Evolutionary conservation across 1,140 invertebrate genomes (phyloP).

Genomic region (Camponotus vicinus): DNA sequence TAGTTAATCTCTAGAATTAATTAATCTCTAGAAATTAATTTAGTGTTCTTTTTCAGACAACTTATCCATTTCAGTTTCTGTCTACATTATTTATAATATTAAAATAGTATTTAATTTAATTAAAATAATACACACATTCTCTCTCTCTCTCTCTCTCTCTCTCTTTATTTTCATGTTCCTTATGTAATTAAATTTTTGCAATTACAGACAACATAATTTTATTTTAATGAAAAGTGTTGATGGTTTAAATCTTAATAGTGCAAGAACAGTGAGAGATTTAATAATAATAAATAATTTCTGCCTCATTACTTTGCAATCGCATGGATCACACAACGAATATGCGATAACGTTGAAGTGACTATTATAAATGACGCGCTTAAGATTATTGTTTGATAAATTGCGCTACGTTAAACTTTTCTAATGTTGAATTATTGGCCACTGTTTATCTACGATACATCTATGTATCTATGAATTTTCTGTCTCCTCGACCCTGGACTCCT

Average conservation of each 20-base stretch:
- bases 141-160: too few species aligned
- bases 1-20: background rate
- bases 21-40: background rate
- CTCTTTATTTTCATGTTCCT: too few species aligned
- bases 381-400: constrained; percentile 33
- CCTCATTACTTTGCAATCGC: constrained; percentile 1
- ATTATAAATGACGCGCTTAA: constrained; percentile 17
- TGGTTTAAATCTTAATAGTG: background rate
- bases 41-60: background rate
- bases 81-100: background rate
- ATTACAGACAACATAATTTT: background rate
- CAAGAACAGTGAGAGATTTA: background rate
- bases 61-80: background rate
- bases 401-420: constrained; percentile 2
- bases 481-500: constrained; percentile 62
- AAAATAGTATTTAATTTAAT: background rate
- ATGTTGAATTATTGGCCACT: constrained; percentile 24
- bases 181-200: background rate
- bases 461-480: constrained; percentile 19
- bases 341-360: constrained; percentile 23
- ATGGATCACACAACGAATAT: constrained; percentile 10
- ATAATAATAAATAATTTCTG: background rate
- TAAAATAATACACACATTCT: too few species aligned
- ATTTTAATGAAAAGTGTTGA: background rate
- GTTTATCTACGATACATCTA: constrained; percentile 33